These are phyloP conservation scores for Athripsodes cinereus DNA, from an alignment of 2,888 invertebrate genomes.

Conservation along the genomic window DNA sequence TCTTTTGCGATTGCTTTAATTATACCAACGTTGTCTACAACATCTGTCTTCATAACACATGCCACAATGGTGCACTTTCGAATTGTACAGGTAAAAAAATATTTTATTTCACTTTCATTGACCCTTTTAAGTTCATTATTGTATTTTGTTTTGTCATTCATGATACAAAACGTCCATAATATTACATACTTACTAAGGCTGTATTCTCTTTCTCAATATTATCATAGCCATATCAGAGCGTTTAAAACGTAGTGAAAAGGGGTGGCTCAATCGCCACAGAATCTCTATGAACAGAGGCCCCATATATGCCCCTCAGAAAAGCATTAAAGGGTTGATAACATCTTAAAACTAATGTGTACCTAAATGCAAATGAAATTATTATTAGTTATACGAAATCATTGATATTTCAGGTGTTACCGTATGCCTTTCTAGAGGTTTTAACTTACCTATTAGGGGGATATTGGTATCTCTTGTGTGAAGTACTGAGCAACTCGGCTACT, in stretches of 20 bases:
- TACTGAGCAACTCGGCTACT: slow-evolving; percentile 58
- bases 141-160: no score
- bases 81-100: slow-evolving; percentile 46
- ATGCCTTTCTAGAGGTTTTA: slow-evolving; percentile 62
- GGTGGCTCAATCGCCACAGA: no score
- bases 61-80: slow-evolving; percentile 65
- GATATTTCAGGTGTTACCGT: slow-evolving; percentile 51
- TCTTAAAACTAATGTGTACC: not conserved
- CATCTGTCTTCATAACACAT: slow-evolving; percentile 62
- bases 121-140: no score
- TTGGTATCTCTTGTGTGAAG: slow-evolving; percentile 65
- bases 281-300: no score
- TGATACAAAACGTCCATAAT: no score
- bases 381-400: not conserved
- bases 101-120: no score
- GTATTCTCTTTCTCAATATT: not conserved
- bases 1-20: slow-evolving; percentile 51
- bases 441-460: slow-evolving; percentile 65
- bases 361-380: not conserved
- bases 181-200: not conserved
- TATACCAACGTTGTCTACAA: slow-evolving; percentile 56
- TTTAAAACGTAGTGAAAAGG: no score
- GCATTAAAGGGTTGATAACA: not conserved
- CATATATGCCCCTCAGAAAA: not conserved
- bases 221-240: not conserved